Conservation (phyloP, 2,113 vertebrate species). For the Manacus vitellinus region DNA sequence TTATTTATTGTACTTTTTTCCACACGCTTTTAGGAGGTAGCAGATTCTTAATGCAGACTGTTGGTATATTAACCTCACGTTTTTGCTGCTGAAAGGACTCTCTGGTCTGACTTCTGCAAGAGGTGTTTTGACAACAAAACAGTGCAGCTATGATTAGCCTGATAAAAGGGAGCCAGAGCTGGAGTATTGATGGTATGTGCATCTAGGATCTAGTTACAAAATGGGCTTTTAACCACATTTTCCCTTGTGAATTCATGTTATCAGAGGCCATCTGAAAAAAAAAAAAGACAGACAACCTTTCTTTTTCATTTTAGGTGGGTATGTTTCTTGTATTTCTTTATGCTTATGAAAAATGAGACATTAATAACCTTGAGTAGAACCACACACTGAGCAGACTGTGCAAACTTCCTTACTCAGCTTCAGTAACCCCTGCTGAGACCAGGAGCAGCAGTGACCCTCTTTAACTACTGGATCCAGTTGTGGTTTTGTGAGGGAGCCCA, state of each 20-base stretch:
- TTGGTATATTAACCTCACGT: neutral
- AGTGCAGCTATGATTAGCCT: conserved; percentile 54
- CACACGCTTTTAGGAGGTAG: neutral
- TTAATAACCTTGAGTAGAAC: neutral
- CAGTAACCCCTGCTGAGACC: neutral
- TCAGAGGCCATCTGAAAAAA: conserved; percentile 27
- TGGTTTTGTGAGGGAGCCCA: neutral
- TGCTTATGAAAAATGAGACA: conserved; percentile 48
- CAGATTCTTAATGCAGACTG: neutral
- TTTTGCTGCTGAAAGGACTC: conserved; percentile 17
- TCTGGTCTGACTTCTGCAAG: neutral
- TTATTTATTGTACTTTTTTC: neutral
- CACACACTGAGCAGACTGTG: neutral
- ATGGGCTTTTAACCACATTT: conserved; percentile 64
- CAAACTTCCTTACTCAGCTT: neutral
- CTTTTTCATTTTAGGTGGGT: neutral
- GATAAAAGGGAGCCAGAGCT: conserved; percentile 58
- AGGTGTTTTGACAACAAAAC: conserved; percentile 68
- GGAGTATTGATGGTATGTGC: conserved; percentile 44
- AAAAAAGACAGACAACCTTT: neutral
- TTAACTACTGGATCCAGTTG: neutral
- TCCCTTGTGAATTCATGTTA: conserved; percentile 24
- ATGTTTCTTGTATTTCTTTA: conserved; percentile 24
- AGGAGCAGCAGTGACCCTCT: neutral
- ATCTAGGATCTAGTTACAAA: conserved; percentile 66